Evolutionary conservation across 2,888 invertebrate genomes (phyloP).

Genomic region (Linyphia triangularis): DNA sequence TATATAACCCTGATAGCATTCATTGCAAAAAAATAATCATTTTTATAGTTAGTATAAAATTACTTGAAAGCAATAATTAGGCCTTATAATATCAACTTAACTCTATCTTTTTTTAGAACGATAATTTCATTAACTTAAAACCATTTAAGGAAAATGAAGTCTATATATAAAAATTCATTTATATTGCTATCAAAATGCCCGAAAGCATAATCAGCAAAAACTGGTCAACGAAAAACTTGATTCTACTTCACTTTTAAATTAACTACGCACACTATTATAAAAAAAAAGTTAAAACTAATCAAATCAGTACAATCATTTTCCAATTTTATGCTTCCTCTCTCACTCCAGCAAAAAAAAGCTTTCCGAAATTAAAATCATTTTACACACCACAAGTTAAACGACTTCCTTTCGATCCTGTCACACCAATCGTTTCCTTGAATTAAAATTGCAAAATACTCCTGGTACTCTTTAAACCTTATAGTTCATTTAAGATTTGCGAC

Average conservation of each 20-base stretch:
- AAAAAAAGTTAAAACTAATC: background rate
- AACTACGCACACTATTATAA: background rate
- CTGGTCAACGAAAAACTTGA: background rate
- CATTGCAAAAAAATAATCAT: too few species aligned
- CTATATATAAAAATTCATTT: too few species aligned
- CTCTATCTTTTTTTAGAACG: too few species aligned
- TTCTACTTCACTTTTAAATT: background rate
- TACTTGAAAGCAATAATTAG: too few species aligned
- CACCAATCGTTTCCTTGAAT: background rate
- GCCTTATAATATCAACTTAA: too few species aligned
- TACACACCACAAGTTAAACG: slow-evolving; percentile 10
- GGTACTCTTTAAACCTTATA: background rate
- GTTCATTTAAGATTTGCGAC: slow-evolving; percentile 24
- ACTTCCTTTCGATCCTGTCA: background rate
- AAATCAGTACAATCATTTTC: background rate
- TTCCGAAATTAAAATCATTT: slow-evolving; percentile 14
- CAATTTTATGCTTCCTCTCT: background rate
- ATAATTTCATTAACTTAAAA: too few species aligned
- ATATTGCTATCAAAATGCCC: too few species aligned
- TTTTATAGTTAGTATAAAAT: too few species aligned
- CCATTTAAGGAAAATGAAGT: too few species aligned
- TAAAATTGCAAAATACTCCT: too few species aligned
- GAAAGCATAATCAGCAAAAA: background rate
- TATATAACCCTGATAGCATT: too few species aligned
- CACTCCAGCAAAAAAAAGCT: background rate